These are phyloP conservation scores for Papilio aristodemus DNA, from an alignment of 1,140 invertebrate species.

Conservation along the genomic window DNA sequence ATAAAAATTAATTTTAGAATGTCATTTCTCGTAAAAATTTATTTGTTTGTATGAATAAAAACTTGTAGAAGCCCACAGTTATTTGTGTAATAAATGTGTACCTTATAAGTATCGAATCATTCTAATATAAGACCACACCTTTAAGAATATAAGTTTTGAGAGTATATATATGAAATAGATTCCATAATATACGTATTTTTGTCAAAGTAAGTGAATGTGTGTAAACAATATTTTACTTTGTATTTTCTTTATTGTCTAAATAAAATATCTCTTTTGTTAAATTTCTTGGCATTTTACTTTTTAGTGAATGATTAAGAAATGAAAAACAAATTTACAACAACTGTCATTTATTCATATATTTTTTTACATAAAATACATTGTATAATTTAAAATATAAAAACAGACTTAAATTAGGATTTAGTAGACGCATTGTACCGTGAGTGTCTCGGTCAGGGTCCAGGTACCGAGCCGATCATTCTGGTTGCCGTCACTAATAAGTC, in stretches of 20 bases:
- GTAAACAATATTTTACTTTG: constrained; percentile 69
- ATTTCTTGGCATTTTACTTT: constrained; percentile 50
- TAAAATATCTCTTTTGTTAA: constrained; percentile 76
- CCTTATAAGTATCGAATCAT: constrained; percentile 55
- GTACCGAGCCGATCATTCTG: constrained; percentile 22
- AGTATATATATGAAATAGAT: constrained; percentile 66
- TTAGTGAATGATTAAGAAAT: constrained; percentile 37
- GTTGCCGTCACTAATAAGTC: constrained; percentile 61
- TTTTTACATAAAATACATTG: constrained; percentile 50
- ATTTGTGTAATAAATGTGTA: constrained; percentile 47
- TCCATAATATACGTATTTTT: constrained; percentile 75
- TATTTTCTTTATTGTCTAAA: constrained; percentile 76
- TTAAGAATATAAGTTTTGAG: constrained; percentile 48
- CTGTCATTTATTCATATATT: constrained; percentile 47
- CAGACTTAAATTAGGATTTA: constrained; percentile 37
- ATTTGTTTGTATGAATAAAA: constrained; percentile 30
- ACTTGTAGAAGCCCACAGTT: constrained; percentile 59
- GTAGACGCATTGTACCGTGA: constrained; percentile 41
- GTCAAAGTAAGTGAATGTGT: constrained; percentile 74
- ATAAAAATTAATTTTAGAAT: constrained; percentile 41
- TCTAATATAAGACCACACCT: constrained; percentile 50
- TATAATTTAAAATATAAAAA: constrained; percentile 39
- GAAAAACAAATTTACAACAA: constrained; percentile 53
- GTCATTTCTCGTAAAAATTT: constrained; percentile 17
- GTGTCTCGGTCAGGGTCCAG: constrained; percentile 31